phyloP scores from a whole-genome alignment of 2,888 invertebrate species.

The Phania funesta region DNA sequence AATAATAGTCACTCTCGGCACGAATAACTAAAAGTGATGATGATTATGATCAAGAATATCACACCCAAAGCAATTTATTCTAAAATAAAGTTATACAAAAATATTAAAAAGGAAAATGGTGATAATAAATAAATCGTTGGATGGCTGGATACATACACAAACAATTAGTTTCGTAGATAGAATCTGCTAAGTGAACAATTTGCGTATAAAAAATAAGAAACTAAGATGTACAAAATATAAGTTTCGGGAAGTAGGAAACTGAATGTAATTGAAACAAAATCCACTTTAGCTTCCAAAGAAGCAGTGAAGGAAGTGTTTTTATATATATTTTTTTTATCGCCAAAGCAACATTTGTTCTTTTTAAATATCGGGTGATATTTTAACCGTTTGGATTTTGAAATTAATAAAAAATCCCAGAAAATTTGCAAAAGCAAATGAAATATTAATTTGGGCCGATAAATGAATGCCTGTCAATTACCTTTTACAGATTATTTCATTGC shows the following conservation, averaged over 20 bases:
- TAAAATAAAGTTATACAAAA: conserved; percentile 28
- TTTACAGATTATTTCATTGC: too few relatives aligned
- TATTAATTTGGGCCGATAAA: too few relatives aligned
- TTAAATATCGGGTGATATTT: too few relatives aligned
- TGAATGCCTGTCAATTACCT: too few relatives aligned
- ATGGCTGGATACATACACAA: neutral
- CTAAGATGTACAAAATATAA: neutral
- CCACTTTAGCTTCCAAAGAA: too few relatives aligned
- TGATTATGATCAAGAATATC: conserved; percentile 56
- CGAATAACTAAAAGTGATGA: conserved; percentile 26
- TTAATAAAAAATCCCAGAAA: too few relatives aligned
- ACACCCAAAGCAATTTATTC: conserved; percentile 64
- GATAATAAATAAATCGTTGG: conserved; percentile 20
- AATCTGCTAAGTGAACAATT: neutral
- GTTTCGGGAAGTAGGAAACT: neutral
- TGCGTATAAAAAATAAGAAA: conserved; percentile 4
- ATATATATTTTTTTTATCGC: too few relatives aligned
- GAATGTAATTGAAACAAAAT: too few relatives aligned
- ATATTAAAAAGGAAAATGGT: neutral
- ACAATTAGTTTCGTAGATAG: neutral
- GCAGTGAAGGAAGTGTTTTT: too few relatives aligned
- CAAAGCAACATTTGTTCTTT: too few relatives aligned
- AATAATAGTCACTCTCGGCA: conserved; percentile 5
- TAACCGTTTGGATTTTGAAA: too few relatives aligned
- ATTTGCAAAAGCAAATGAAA: too few relatives aligned